Evolutionary conservation across 1,140 invertebrate genomes (phyloP).

Genomic region (Saxidomus purpurata): DNA sequence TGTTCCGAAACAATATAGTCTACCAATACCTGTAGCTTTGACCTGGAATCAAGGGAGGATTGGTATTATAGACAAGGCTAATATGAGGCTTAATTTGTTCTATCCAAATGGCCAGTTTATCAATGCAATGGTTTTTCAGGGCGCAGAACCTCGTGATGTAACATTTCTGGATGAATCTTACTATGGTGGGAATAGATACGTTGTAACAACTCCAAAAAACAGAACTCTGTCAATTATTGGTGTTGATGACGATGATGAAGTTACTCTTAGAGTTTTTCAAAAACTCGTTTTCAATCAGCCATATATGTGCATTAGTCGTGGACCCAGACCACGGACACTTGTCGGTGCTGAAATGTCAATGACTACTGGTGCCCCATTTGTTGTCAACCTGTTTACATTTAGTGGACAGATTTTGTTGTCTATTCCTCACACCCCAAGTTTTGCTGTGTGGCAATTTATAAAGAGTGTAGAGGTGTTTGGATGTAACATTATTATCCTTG

Average conservation of each 20-base stretch:
- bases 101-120: conserved; percentile 36
- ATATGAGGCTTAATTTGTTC: conserved; percentile 55
- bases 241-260: conserved; percentile 21
- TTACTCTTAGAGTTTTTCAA: not conserved
- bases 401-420: conserved; percentile 24
- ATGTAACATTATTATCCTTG: conserved; percentile 31
- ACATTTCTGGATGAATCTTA: conserved; percentile 43
- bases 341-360: conserved; percentile 2
- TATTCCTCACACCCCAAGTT: conserved; percentile 34
- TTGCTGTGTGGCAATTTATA: not conserved
- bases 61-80: conserved; percentile 40
- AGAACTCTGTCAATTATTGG: conserved; percentile 6
- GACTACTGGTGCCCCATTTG: not conserved
- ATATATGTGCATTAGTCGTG: conserved; percentile 29
- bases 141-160: conserved; percentile 25
- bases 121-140: conserved; percentile 16
- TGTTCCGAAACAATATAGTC: conserved; percentile 21
- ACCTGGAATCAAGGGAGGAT: conserved; percentile 47
- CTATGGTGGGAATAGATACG: conserved; percentile 36
- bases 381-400: conserved; percentile 49
- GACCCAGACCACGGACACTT: conserved; percentile 19
- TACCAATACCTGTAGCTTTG: not conserved
- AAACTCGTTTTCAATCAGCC: not conserved
- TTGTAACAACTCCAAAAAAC: conserved; percentile 39
- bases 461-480: conserved; percentile 35